Conservation (phyloP, 2,113 vertebrate genomes). For the Oncorhynchus clarkii region DNA sequence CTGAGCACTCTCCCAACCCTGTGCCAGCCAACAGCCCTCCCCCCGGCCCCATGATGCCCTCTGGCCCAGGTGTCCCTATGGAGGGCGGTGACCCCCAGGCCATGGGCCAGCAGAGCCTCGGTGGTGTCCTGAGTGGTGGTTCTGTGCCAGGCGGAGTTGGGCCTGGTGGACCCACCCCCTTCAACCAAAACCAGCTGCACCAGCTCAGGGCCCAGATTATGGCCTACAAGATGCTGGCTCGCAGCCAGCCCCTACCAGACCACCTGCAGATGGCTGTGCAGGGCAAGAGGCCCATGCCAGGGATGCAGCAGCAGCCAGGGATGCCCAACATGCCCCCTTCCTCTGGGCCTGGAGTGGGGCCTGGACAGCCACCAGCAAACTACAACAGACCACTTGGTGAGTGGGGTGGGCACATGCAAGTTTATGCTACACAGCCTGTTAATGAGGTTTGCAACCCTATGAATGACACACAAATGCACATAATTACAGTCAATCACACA, state of each 20-base stretch:
- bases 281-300: constrained; percentile 90
- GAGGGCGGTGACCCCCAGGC: constrained; percentile 82
- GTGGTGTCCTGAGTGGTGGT: constrained; percentile 52
- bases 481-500: neutral
- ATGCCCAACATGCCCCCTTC: constrained; percentile 89
- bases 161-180: constrained; percentile 80
- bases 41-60: constrained; percentile 81
- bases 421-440: neutral
- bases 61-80: constrained; percentile 79
- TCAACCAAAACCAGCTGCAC: constrained; percentile 95
- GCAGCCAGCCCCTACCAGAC: constrained; percentile 87
- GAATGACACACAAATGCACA: neutral
- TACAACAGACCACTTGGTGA: constrained; percentile 91
- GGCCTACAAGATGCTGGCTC: constrained; percentile 96
- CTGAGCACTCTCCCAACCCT: constrained; percentile 91
- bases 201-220: constrained; percentile 96
- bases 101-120: constrained; percentile 83
- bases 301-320: constrained; percentile 77
- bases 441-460: neutral
- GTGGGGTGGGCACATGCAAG: constrained; percentile 8
- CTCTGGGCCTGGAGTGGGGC: constrained; percentile 70
- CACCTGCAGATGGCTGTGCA: constrained; percentile 95
- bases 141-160: constrained; percentile 39
- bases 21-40: constrained; percentile 89
- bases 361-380: constrained; percentile 81